phyloP scores from a whole-genome alignment of 1,140 invertebrate species.

The Chionoecetes opilio region DNA sequence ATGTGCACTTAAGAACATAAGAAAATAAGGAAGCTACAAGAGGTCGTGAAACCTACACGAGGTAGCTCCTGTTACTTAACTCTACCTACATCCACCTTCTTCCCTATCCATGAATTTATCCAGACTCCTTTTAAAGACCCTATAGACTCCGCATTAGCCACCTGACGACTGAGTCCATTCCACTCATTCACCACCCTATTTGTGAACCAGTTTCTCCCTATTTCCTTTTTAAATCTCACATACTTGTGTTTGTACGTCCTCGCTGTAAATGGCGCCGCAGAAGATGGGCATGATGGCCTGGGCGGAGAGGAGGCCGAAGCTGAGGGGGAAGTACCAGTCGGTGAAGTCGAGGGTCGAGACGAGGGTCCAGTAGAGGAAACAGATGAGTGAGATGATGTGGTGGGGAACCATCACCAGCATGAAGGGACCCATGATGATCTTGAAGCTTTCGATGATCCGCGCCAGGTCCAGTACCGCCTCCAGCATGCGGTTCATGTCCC shows the following conservation, averaged over 20 bases:
- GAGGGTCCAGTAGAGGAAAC: conserved; percentile 81
- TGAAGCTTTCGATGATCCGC: conserved; percentile 78
- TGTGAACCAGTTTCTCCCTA: no score
- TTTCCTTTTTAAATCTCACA: no score
- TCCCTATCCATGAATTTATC: no score
- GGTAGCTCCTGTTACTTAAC: no score
- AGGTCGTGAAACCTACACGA: no score
- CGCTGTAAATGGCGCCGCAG: conserved; percentile 80
- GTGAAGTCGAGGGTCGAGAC: conserved; percentile 80
- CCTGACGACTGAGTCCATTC: no score
- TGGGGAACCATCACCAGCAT: conserved; percentile 81
- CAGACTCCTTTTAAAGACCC: no score
- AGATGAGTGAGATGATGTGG: conserved; percentile 81
- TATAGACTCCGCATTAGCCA: no score
- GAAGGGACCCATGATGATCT: conserved; percentile 79
- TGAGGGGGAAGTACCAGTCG: conserved; percentile 81
- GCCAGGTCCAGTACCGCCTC: conserved; percentile 80
- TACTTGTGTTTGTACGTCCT: conserved; percentile 80
- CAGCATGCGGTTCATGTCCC: conserved; percentile 80
- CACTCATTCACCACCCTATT: no score
- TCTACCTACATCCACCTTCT: no score
- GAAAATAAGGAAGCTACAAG: no score
- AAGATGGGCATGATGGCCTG: conserved; percentile 81
- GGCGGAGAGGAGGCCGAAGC: conserved; percentile 80
- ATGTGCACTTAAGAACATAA: no score